Evolutionary conservation across 2,113 vertebrate species (phyloP), one percentile per base, ranked within the genome.

Genomic region (Pimephales promelas): DNA sequence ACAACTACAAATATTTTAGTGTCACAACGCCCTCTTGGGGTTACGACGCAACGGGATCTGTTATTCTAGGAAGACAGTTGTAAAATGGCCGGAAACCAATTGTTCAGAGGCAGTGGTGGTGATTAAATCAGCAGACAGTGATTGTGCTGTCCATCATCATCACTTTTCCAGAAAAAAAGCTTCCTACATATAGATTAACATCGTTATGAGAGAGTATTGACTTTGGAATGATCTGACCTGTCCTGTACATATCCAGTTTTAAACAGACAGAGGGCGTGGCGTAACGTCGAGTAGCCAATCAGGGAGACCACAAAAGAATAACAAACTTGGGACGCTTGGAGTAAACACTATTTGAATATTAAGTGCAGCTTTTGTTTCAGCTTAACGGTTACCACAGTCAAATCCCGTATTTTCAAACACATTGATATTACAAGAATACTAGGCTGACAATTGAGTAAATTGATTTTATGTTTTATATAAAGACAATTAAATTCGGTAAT

Each of bases 301-400:
- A 43, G 22, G 20, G 40, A 75, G 49, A 54, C 73, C n/a, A 0
- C 40, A 72, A 24, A 45, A 61, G 13, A 61, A 43, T 26, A 62
- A 28, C 36, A 78, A 28, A 78, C 75, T 20, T 26, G 9, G 49
- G 10, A 36, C 47, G 49, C 49, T 56, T 49, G 49, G 49, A 56
- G 49, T 34, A 75, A 75, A 75, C 28, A 56, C 40, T 14, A 28
- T 59, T 61, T 61, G 36, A 78, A 78, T 61, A 57, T 24, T 24
- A 59, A 77, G 36, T 14, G 40, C 9, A 13, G n/a, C 20, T 26
- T 43, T 79, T 26, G 22, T 45, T 43, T 56, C 76, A 28, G 36
- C 1, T 45, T 20, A 14, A 26, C 34, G 10, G 54, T 18, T 59
- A 26, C 34, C 8, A 45, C 26, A 34, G 34, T 26, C 24, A 43